phyloP scores from a whole-genome alignment of 2,888 invertebrate genomes.

The Zhuqinia jingwanae region DNA sequence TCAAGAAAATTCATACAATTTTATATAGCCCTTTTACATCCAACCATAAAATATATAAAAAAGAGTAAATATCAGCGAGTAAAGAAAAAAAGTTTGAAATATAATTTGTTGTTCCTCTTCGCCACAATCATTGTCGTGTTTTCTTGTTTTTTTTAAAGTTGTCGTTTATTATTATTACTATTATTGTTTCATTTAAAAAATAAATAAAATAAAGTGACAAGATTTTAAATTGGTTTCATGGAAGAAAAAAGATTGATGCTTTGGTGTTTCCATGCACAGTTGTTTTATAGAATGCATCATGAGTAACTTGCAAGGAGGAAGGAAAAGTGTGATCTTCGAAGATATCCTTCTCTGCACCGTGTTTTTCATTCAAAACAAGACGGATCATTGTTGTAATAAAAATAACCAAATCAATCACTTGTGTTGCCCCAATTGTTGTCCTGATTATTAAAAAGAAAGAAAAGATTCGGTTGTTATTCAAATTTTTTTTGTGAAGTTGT shows the following conservation, averaged over 20 bases:
- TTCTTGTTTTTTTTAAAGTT: conserved; percentile 29
- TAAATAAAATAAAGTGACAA: not conserved
- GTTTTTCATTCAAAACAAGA: not conserved
- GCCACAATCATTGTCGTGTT: conserved; percentile 7
- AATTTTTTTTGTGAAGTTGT: not conserved
- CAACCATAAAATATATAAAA: not conserved
- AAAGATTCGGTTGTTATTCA: not conserved
- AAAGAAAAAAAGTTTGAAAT: conserved; percentile 6
- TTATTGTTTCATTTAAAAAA: conserved; percentile 27
- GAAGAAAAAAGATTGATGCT: conserved; percentile 34
- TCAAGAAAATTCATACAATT: too few species aligned
- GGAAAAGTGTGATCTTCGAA: conserved; percentile 34
- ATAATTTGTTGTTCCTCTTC: conserved; percentile 23
- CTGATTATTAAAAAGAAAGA: not conserved
- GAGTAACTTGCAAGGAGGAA: conserved; percentile 41
- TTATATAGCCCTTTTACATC: not conserved
- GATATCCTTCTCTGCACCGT: not conserved
- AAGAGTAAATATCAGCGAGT: conserved; percentile 16
- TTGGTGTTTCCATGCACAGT: conserved; percentile 13
- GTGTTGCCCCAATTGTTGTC: conserved; percentile 5
- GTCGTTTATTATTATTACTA: not conserved
- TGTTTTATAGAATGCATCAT: conserved; percentile 18
- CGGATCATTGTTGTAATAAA: conserved; percentile 17
- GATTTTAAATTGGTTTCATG: too few species aligned
- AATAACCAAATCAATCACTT: not conserved